These are phyloP conservation scores for Rhimphoctona megacephalus DNA, from an alignment of 2,888 invertebrate species.

Conservation along the genomic window DNA sequence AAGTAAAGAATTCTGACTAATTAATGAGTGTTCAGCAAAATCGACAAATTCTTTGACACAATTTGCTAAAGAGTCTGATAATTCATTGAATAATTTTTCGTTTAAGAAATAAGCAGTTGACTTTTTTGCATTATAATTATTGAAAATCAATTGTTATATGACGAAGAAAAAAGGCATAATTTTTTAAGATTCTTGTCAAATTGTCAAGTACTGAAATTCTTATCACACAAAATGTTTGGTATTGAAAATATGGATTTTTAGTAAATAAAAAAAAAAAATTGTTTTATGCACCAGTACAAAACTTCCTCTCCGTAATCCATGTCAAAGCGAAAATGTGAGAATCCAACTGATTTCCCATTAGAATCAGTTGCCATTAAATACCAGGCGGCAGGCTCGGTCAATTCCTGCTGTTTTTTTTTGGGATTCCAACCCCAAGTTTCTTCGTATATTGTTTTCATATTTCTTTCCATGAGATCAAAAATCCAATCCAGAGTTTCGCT, in stretches of 20 bases:
- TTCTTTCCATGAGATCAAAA: constrained; percentile 90
- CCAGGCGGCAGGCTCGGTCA: constrained; percentile 88
- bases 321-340: constrained; percentile 91
- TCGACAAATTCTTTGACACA: no score
- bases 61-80: no score
- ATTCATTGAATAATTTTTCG: no score
- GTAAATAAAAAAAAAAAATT: neutral
- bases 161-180: neutral
- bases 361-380: constrained; percentile 87
- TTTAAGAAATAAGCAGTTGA: no score
- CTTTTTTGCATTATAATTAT: neutral
- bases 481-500: constrained; percentile 88
- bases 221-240: neutral
- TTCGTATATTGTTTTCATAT: constrained; percentile 92
- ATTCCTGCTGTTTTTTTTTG: constrained; percentile 88
- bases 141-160: neutral
- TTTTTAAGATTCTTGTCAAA: neutral
- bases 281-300: constrained; percentile 89
- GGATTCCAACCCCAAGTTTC: constrained; percentile 89
- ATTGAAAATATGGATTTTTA: neutral
- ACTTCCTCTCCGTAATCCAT: constrained; percentile 89
- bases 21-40: no score
- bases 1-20: no score
- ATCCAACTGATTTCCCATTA: constrained; percentile 87
- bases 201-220: neutral